phyloP scores from a whole-genome alignment of 92 coral and sea anemone species.

The Umimayanthus kanabou region DNA sequence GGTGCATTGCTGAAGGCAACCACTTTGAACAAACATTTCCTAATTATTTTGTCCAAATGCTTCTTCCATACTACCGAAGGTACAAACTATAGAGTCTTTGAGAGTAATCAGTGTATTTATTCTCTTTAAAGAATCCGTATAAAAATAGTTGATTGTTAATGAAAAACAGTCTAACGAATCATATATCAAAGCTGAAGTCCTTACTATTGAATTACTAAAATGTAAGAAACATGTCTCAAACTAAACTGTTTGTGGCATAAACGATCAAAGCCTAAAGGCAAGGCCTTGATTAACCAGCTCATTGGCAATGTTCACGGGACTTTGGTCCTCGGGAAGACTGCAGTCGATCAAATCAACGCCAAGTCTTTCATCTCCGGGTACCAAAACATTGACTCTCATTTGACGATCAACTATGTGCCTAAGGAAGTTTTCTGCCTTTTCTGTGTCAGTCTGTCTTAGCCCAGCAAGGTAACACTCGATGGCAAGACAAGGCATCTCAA shows the following conservation, averaged over 20 bases:
- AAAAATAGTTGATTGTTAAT: not conserved
- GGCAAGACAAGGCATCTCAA: conserved; percentile 67
- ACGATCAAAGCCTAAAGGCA: conserved; percentile 28
- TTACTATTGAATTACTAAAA: not conserved
- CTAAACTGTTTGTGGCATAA: not conserved
- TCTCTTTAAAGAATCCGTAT: not conserved
- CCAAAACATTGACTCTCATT: conserved; percentile 54
- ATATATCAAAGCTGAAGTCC: too few species aligned
- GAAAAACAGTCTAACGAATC: not conserved
- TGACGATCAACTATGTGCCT: conserved; percentile 54
- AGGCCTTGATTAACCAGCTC: conserved; percentile 47
- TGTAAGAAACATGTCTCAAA: not conserved
- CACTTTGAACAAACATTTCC: too few species aligned
- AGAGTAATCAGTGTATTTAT: not conserved
- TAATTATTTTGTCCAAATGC: too few species aligned
- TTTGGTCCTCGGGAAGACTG: conserved; percentile 51
- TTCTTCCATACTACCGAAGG: too few species aligned
- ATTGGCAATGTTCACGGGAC: conserved; percentile 58
- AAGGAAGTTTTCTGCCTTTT: conserved; percentile 60
- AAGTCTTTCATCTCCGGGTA: conserved; percentile 41
- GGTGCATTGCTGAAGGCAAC: too few species aligned
- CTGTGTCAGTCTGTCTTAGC: conserved; percentile 47
- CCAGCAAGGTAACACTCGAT: conserved; percentile 71
- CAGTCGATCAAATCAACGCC: conserved; percentile 64
- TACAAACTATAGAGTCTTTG: too few species aligned